Conservation (phyloP, 2,888 invertebrate species). For the Trissolcus japonicus region DNA sequence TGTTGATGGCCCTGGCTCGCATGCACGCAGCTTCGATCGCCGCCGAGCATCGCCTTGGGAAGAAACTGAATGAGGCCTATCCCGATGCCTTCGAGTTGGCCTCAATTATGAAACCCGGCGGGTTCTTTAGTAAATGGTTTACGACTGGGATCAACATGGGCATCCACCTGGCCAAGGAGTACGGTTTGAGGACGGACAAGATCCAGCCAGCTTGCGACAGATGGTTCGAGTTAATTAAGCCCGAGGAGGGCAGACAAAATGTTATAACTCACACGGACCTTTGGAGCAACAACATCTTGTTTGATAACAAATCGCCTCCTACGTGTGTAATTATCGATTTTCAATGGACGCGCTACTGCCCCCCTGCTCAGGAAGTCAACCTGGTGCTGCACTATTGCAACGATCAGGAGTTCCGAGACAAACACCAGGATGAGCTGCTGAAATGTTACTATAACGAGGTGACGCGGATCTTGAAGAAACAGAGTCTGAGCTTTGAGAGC, state of each 20-base stretch:
- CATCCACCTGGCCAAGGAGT: conserved; percentile 62
- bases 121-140: conserved; percentile 40
- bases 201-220: conserved; percentile 33
- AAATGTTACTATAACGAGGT: conserved; percentile 43
- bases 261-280: conserved; percentile 81
- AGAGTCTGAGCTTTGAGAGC: conserved; percentile 8
- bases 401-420: conserved; percentile 32
- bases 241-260: conserved; percentile 60
- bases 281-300: conserved; percentile 82
- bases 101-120: conserved; percentile 50
- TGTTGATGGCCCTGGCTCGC: conserved; percentile 65
- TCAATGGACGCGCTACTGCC: conserved; percentile 80
- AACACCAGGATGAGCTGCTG: conserved; percentile 37
- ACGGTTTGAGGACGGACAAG: conserved; percentile 29
- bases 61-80: conserved; percentile 61
- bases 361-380: conserved; percentile 56
- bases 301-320: conserved; percentile 76
- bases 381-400: conserved; percentile 52
- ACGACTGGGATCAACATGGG: conserved; percentile 39
- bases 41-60: conserved; percentile 64
- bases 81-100: conserved; percentile 61
- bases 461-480: conserved; percentile 40
- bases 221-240: conserved; percentile 32
- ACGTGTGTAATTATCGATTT: conserved; percentile 84
- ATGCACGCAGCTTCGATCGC: conserved; percentile 68